Base-by-base conservation (phyloP, 2,888 invertebrate genomes). In the Euplagia quadripunctaria region DNA sequence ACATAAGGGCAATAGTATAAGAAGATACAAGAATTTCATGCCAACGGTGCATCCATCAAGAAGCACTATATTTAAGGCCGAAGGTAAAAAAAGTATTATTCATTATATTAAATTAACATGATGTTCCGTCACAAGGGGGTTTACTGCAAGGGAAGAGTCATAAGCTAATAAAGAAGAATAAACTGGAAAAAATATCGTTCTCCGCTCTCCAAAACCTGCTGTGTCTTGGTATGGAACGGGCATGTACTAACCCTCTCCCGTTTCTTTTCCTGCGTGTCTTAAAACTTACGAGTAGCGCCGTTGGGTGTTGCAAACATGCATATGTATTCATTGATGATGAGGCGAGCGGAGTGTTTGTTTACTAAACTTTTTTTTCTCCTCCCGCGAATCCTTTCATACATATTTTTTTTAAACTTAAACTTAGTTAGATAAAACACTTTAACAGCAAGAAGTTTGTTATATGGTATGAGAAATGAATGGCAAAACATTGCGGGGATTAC, bases 1-100 rank as follows among this genome's bases (percentile, higher is more conserved):
- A 67, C 70, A 71, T 43, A 58, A 64, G 75, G 46, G 70, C 4
- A 6, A 81, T 0, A 70, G 66, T 68, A 84, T 83, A 2, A 43
- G 20, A 41, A 76, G 84, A n/a, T 83, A 78, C 31, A 31, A 73
- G 20, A 83, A 78, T 42, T 82, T 84, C 0, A 8, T 72, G 12
- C 49, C 75, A 0, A 17, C 55, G 2, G 0, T 61, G 1, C 1
- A 41, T 14, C 31, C 41, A 0, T 69, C n/a, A 9, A 65, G 46
- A 4, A 3, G 42, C 0, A 16, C 20, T n/a, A 20, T 16, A 41
- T 72, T 55, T 51, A 16, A 49, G 3, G 17, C 58, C 11, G 2
- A 49, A 41, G 72, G 75, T 75, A 71, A 68, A 16, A 4, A 14
- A 20, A n/a, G 14, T 16, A 8, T 49, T 8, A 31, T 46, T 9